Evolutionary conservation across 2,888 invertebrate species (phyloP).

Genomic region (Amphipoea oculea): DNA sequence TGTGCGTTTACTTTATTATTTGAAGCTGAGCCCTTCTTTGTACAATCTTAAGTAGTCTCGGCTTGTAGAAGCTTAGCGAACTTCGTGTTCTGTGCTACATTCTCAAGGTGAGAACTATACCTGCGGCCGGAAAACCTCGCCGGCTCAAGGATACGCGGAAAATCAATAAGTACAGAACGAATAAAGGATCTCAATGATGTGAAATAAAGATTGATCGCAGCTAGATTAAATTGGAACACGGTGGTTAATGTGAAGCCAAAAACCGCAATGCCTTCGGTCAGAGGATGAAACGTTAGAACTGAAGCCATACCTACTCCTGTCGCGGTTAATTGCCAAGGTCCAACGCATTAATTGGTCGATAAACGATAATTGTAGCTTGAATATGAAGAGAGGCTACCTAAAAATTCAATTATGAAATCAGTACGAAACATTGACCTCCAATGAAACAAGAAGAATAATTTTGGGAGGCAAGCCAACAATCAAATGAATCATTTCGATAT

Average conservation of each 20-base stretch:
- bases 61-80: slow-evolving; percentile 38
- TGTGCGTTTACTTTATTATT: slow-evolving; percentile 59
- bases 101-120: slow-evolving; percentile 67
- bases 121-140: slow-evolving; percentile 64
- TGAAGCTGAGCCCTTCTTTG: slow-evolving; percentile 53
- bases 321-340: slow-evolving; percentile 74
- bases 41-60: slow-evolving; percentile 45
- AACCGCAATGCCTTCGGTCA: slow-evolving; percentile 77
- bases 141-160: slow-evolving; percentile 68
- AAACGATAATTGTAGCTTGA: slow-evolving; percentile 36
- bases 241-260: slow-evolving; percentile 71
- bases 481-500: slow-evolving; percentile 17
- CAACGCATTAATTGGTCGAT: slow-evolving; percentile 47
- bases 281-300: slow-evolving; percentile 77
- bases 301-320: slow-evolving; percentile 74
- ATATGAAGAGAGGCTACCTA: slow-evolving; percentile 14
- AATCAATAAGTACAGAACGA: slow-evolving; percentile 70
- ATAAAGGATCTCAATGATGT: slow-evolving; percentile 69
- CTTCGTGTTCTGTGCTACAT: slow-evolving; percentile 32
- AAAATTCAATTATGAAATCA: slow-evolving; percentile 6
- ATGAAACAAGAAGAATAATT: slow-evolving; percentile 10
- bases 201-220: slow-evolving; percentile 71
- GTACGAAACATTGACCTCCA: slow-evolving; percentile 52
- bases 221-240: slow-evolving; percentile 71
- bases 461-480: slow-evolving; percentile 8